Evolutionary conservation across 1,140 invertebrate species (phyloP).

Genomic region (Anastrepha ludens): DNA sequence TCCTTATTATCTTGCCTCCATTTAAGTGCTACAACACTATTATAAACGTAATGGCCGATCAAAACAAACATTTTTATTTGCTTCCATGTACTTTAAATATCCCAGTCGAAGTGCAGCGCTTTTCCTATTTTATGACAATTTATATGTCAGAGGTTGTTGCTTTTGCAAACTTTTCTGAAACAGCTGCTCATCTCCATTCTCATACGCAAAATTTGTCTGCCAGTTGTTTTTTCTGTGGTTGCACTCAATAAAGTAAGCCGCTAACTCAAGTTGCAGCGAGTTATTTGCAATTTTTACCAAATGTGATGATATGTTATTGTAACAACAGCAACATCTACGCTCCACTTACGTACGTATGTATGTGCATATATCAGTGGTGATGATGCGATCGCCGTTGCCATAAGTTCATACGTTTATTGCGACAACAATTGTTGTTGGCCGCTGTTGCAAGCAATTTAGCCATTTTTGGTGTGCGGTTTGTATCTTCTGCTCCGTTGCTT

Average conservation of each 20-base stretch:
- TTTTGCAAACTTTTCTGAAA: neutral
- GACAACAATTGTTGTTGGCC: neutral
- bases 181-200: neutral
- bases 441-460: constrained; percentile 3
- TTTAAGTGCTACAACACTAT: too few species aligned
- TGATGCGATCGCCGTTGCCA: neutral
- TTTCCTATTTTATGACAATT: neutral
- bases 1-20: too few species aligned
- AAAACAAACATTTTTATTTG: too few species aligned
- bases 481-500: neutral
- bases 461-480: neutral
- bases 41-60: too few species aligned
- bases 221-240: neutral
- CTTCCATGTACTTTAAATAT: too few species aligned
- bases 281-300: too few species aligned
- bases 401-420: neutral
- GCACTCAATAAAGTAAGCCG: neutral
- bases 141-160: neutral
- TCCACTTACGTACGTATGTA: neutral
- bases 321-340: neutral
- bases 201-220: neutral
- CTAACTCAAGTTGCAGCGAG: neutral
- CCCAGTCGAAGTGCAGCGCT: too few species aligned
- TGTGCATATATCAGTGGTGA: neutral
- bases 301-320: too few species aligned